Percentiles rank a stretch among this genome's conserved stretches.
Evolutionary conservation across 2,888 invertebrate genomes (phyloP).

Genomic region (Serrognathus titanus): DNA sequence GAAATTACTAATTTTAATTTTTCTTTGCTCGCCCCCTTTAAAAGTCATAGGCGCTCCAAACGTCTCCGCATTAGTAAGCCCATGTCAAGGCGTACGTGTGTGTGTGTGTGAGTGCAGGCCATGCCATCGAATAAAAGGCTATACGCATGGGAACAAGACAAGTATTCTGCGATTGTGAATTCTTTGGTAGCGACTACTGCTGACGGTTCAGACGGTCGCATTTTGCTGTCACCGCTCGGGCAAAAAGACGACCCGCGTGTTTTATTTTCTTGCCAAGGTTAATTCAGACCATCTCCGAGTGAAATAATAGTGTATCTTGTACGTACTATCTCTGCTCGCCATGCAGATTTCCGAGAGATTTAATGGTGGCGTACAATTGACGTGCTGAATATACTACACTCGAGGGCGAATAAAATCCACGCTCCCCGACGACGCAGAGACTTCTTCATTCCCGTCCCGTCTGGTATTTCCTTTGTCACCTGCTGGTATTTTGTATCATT

Average conservation of each 20-base stretch:
- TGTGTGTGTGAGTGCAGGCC: not conserved
- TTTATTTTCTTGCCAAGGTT: slow-evolving; percentile 51
- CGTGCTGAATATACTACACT: slow-evolving; percentile 24
- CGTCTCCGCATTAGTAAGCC: not conserved
- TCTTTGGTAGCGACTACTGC: slow-evolving; percentile 34
- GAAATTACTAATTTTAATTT: no score
- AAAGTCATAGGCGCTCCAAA: no score
- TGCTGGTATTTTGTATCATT: no score
- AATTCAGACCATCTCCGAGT: slow-evolving; percentile 48
- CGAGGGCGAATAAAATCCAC: slow-evolving; percentile 17
- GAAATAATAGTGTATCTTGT: slow-evolving; percentile 47
- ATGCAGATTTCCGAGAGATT: slow-evolving; percentile 41
- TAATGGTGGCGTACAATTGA: slow-evolving; percentile 41
- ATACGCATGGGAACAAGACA: slow-evolving; percentile 30
- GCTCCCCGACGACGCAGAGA: no score
- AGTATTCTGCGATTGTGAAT: slow-evolving; percentile 45
- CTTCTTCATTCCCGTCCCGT: no score
- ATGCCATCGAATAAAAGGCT: not conserved
- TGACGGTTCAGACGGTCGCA: slow-evolving; percentile 47
- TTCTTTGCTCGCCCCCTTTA: no score
- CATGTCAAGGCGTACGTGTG: not conserved
- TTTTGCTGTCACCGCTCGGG: slow-evolving; percentile 46
- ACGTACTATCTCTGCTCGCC: slow-evolving; percentile 40
- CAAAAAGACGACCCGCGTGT: slow-evolving; percentile 35
- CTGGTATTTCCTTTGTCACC: no score